Evolutionary conservation across 1,140 invertebrate genomes (phyloP).

Genomic region (Tetraneura akinire): DNA sequence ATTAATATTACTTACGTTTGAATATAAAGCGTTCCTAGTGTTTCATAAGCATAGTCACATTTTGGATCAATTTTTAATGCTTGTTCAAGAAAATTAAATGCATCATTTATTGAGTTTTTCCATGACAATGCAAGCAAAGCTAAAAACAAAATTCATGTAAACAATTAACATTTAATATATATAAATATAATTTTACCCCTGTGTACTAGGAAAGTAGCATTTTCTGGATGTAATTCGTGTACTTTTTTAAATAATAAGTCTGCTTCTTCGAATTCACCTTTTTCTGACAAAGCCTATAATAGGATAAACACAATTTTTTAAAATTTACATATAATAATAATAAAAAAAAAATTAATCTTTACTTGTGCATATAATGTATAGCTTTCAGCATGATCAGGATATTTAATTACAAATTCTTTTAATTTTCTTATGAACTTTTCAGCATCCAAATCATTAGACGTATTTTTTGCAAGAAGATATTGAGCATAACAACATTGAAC

Average conservation of each 20-base stretch:
- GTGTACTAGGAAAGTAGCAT: constrained; percentile 85
- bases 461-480: constrained; percentile 63
- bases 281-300: constrained; percentile 72
- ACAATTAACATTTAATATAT: background rate
- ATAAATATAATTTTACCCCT: constrained; percentile 63
- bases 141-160: constrained; percentile 54
- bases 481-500: constrained; percentile 89
- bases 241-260: constrained; percentile 81
- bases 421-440: constrained; percentile 70
- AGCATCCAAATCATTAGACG: constrained; percentile 55
- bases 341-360: constrained; percentile 51
- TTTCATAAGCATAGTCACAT: constrained; percentile 94
- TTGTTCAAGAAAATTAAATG: constrained; percentile 75
- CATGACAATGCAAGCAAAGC: constrained; percentile 68
- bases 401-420: constrained; percentile 73
- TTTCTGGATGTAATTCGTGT: constrained; percentile 77
- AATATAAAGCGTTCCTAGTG: constrained; percentile 89
- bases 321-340: background rate
- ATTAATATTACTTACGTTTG: constrained; percentile 75
- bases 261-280: constrained; percentile 78
- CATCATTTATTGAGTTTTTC: constrained; percentile 77
- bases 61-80: constrained; percentile 86
- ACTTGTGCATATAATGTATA: constrained; percentile 83
- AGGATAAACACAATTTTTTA: constrained; percentile 20
- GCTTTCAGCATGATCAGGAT: constrained; percentile 81